phyloP scores from a whole-genome alignment of 2,888 invertebrate species.

The Matsumyia berberina region DNA sequence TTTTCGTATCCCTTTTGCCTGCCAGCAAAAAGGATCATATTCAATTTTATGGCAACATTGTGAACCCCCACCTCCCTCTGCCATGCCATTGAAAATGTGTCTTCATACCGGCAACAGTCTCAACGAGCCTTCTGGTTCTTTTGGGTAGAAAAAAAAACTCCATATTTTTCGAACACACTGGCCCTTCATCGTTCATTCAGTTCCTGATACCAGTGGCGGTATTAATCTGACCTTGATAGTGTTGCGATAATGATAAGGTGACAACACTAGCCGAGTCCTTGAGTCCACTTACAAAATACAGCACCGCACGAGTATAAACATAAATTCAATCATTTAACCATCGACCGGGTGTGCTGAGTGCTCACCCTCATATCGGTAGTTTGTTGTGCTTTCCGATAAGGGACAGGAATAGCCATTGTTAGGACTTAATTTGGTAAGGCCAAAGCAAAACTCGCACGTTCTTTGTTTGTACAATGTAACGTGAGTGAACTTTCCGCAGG shows the following conservation, averaged over 20 bases:
- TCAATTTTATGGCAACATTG: slow-evolving; percentile 33
- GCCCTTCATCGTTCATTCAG: neutral
- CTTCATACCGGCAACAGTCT: slow-evolving; percentile 12
- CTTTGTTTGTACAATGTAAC: slow-evolving; percentile 36
- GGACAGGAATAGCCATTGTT: slow-evolving; percentile 3
- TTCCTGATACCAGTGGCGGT: slow-evolving; percentile 3
- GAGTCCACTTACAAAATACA: neutral
- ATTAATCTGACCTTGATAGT: slow-evolving; percentile 1
- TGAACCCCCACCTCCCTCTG: slow-evolving; percentile 9
- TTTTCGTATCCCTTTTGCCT: slow-evolving; percentile 25
- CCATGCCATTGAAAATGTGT: slow-evolving; percentile 5
- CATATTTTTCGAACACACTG: neutral
- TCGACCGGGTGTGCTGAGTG: neutral
- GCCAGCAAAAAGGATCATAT: slow-evolving; percentile 24
- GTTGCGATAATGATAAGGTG: neutral
- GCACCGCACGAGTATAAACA: slow-evolving; percentile 27
- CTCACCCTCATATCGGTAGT: neutral
- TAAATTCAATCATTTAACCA: slow-evolving; percentile 39
- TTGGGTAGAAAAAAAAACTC: neutral
- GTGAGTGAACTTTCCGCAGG: slow-evolving; percentile 25
- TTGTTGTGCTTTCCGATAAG: slow-evolving; percentile 23
- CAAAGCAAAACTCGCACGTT: slow-evolving; percentile 20
- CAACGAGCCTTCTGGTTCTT: neutral
- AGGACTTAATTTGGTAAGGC: slow-evolving; percentile 30
- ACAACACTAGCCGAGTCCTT: slow-evolving; percentile 2